Percentiles rank a stretch among this genome's conserved stretches.
Conservation (phyloP, 1,140 invertebrate genomes). For the Caenorhabditis inopinata region DNA sequence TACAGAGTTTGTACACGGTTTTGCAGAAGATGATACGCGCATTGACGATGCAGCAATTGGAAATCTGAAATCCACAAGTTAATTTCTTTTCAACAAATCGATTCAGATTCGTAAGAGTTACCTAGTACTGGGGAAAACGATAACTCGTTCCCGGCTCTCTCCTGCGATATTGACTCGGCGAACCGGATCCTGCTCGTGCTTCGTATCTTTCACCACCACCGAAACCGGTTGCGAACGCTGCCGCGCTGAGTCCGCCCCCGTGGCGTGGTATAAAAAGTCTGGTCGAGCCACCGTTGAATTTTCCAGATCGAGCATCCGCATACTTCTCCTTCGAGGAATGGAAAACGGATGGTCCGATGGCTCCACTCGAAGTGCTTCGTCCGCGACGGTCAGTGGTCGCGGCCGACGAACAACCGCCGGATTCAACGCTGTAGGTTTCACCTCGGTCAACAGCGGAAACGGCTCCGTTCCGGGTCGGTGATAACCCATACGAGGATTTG, state of each 20-base stretch:
- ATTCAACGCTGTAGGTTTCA: not conserved
- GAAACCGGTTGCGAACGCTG: slow-evolving; percentile 5
- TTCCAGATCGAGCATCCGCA: slow-evolving; percentile 25
- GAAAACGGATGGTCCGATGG: not conserved
- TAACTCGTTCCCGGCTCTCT: slow-evolving; percentile 6
- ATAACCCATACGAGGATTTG: slow-evolving; percentile 10
- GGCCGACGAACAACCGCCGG: not conserved
- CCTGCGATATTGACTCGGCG: slow-evolving; percentile 10
- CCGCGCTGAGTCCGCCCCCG: slow-evolving; percentile 1
- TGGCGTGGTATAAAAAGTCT: slow-evolving; percentile 9
- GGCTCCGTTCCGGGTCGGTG: not conserved
- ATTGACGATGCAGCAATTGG: slow-evolving; percentile 10
- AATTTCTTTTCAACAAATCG: not conserved
- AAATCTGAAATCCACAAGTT: not conserved
- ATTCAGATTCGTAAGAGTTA: not conserved
- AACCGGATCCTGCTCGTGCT: not conserved
- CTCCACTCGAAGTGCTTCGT: not conserved
- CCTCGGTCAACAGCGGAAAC: not conserved
- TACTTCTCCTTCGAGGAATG: slow-evolving; percentile 27
- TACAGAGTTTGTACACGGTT: not conserved
- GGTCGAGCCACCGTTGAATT: slow-evolving; percentile 28
- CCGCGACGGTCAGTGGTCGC: slow-evolving; percentile 3
- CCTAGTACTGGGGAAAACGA: slow-evolving; percentile 33
- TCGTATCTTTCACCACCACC: not conserved
- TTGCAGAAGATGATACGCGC: not conserved